A percentile compares a stretch with the other conserved stretches of the same genome.
These are phyloP conservation scores for Electrona antarctica DNA, from an alignment of 2,113 vertebrate genomes.

Conservation along the genomic window DNA sequence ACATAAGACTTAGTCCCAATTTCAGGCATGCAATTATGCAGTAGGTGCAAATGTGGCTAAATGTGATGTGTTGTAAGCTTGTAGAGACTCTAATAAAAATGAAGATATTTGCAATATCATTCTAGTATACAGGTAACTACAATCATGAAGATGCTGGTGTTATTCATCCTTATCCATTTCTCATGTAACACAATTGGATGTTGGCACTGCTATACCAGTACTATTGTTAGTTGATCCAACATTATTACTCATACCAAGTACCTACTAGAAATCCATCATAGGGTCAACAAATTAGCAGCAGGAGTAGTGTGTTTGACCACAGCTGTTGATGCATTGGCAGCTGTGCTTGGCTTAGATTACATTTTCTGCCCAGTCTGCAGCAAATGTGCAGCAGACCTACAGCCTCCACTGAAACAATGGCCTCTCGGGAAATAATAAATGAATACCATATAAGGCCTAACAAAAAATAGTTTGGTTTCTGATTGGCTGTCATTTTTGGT, in stretches of 20 bases:
- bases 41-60: too few relatives aligned
- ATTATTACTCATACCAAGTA: slow-evolving; percentile 1
- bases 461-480: too few relatives aligned
- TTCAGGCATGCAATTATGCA: too few relatives aligned
- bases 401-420: too few relatives aligned
- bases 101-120: too few relatives aligned
- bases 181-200: not conserved
- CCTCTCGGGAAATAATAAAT: too few relatives aligned
- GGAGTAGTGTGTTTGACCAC: not conserved
- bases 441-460: not conserved
- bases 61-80: too few relatives aligned
- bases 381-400: not conserved
- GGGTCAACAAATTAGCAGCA: not conserved
- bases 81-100: too few relatives aligned
- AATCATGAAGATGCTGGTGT: too few relatives aligned
- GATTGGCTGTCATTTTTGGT: too few relatives aligned
- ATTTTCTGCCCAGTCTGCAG: not conserved
- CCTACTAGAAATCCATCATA: not conserved
- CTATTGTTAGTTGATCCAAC: not conserved
- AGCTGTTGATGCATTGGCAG: not conserved
- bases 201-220: not conserved
- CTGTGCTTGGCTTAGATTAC: not conserved
- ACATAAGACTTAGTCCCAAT: too few relatives aligned
- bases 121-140: too few relatives aligned
- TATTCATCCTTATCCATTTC: not conserved